Conservation (phyloP, 2,113 vertebrate genomes). For the Psilopogon haemacephalus region DNA sequence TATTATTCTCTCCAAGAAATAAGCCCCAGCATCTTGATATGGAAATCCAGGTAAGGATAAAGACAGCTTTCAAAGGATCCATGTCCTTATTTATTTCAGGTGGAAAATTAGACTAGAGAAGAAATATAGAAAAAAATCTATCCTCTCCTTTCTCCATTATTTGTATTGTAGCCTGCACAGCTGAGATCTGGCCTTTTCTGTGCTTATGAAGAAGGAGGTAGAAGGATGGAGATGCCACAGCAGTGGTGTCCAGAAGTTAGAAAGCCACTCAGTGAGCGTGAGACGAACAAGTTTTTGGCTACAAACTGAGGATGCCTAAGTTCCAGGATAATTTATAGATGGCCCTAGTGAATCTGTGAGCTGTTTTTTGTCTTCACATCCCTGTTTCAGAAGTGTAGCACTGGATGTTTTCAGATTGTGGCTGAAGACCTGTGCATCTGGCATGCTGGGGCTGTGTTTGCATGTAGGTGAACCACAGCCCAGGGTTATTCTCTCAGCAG, state of each 20-base stretch:
- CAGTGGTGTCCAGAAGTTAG: not conserved
- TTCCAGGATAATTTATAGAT: not conserved
- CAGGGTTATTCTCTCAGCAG: not conserved
- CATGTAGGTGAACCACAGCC: not conserved
- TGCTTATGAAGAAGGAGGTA: not conserved
- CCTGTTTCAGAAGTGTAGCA: accelerated
- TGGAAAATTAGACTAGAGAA: not conserved
- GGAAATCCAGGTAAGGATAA: conserved; percentile 17
- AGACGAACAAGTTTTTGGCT: not conserved
- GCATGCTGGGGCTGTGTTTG: accelerated
- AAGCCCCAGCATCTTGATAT: not conserved
- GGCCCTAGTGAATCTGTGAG: not conserved
- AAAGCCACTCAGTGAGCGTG: not conserved
- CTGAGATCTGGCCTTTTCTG: not conserved
- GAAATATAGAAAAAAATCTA: not conserved
- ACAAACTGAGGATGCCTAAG: not conserved
- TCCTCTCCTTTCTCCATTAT: not conserved
- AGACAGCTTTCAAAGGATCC: not conserved
- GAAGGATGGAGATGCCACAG: not conserved
- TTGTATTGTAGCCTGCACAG: not conserved
- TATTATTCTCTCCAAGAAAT: not conserved
- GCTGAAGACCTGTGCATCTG: not conserved
- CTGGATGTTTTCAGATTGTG: not conserved
- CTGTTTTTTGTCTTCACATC: not conserved
- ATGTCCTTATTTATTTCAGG: conserved; percentile 2